Conservation (phyloP, 2,113 vertebrate genomes). For the Brachyhypopomus occidentalis region DNA sequence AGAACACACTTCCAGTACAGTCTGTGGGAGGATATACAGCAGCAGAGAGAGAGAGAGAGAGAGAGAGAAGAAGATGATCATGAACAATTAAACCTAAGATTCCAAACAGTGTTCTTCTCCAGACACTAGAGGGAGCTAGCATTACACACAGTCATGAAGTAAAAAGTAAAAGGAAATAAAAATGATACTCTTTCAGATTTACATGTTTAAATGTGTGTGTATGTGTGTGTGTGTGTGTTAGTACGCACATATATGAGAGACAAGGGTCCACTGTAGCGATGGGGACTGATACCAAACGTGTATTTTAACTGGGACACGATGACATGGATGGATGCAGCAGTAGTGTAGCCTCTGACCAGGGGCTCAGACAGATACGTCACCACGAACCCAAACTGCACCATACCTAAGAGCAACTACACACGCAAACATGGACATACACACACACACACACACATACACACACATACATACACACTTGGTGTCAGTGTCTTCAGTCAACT, state of each 20-base stretch:
- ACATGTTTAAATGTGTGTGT: neutral
- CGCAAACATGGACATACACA: constrained; percentile 25
- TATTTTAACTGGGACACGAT: constrained; percentile 93
- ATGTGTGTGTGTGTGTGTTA: neutral
- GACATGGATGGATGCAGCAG: constrained; percentile 87
- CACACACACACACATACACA: neutral
- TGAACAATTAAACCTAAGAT: neutral
- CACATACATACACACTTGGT: neutral
- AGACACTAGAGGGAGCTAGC: neutral
- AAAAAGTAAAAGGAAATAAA: neutral
- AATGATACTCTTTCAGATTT: neutral
- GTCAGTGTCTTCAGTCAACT: neutral
- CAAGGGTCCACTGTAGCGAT: constrained; percentile 77
- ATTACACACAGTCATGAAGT: neutral
- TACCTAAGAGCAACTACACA: constrained; percentile 85
- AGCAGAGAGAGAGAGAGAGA: neutral
- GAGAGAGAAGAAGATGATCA: neutral
- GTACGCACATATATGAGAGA: constrained; percentile 84
- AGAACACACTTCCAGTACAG: constrained; percentile 79
- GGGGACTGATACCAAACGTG: constrained; percentile 79
- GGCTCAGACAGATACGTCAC: constrained; percentile 96
- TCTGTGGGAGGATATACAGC: constrained; percentile 67
- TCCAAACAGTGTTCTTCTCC: neutral
- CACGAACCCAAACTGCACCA: constrained; percentile 91
- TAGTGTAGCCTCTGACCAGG: constrained; percentile 90